These are phyloP conservation scores for Myopa testacea DNA, from an alignment of 2,888 invertebrate genomes.

Conservation along the genomic window DNA sequence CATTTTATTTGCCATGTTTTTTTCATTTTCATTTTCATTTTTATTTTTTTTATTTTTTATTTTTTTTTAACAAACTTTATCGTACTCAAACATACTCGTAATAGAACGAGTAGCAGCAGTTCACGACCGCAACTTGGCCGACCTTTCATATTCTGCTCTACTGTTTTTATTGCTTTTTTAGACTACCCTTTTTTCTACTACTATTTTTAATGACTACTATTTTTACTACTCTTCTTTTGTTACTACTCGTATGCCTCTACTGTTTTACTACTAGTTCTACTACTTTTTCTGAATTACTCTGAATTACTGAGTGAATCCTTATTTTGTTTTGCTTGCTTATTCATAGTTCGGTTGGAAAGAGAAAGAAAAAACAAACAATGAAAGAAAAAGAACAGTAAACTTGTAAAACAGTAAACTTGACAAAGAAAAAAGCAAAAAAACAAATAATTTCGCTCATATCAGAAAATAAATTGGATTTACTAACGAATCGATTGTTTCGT, in stretches of 20 bases:
- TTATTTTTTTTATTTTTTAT: neutral
- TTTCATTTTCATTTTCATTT: neutral
- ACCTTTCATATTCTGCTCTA: too few species aligned
- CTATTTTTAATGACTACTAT: too few species aligned
- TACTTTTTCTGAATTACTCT: too few species aligned
- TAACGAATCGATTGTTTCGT: slow-evolving; percentile 28
- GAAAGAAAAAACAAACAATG: too few species aligned
- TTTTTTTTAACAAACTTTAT: neutral
- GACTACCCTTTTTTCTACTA: too few species aligned
- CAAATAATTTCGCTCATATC: neutral
- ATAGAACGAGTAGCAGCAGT: neutral
- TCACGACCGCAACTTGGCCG: neutral
- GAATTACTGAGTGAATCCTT: too few species aligned
- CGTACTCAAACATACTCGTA: neutral
- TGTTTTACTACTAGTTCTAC: too few species aligned
- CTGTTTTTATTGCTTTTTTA: too few species aligned
- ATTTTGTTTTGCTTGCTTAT: too few species aligned
- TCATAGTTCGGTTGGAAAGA: too few species aligned
- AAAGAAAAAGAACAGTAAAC: neutral
- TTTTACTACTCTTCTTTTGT: too few species aligned
- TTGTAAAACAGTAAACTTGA: neutral
- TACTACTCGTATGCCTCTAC: too few species aligned
- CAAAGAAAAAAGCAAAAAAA: neutral
- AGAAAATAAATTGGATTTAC: slow-evolving; percentile 25
- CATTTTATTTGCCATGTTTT: neutral